Evolutionary conservation across 2,888 invertebrate genomes (phyloP).

Genomic region (Lithodes maja): DNA sequence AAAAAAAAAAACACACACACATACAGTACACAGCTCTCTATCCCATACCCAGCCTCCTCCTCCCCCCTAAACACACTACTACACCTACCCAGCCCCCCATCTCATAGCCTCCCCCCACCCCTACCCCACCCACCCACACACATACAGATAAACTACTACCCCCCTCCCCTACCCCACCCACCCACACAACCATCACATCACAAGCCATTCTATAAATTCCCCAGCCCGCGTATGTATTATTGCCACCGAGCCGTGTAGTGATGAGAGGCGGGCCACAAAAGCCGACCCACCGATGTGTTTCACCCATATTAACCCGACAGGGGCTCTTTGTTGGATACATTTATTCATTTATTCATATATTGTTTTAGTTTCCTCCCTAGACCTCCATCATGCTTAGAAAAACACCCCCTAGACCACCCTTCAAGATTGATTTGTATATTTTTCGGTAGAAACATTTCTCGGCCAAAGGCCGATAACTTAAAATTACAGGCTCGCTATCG

Average conservation of each 20-base stretch:
- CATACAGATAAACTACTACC: neutral
- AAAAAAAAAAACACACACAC: neutral
- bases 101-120: neutral
- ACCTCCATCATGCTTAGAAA: too few relatives aligned
- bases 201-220: conserved; percentile 3
- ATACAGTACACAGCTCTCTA: neutral
- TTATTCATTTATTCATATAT: too few relatives aligned
- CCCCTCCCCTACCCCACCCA: too few relatives aligned
- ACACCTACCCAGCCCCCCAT: neutral
- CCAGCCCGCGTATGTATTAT: conserved; percentile 14
- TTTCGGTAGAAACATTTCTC: too few relatives aligned
- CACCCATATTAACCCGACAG: conserved; percentile 9
- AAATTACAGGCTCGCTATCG: too few relatives aligned
- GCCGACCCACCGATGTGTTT: conserved; percentile 13
- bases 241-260: conserved; percentile 4
- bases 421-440: too few relatives aligned
- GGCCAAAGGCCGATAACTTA: too few relatives aligned
- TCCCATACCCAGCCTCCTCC: neutral
- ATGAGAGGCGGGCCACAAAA: neutral
- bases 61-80: neutral
- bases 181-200: too few relatives aligned
- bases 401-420: too few relatives aligned
- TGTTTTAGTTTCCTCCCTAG: too few relatives aligned
- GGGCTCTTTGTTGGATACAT: neutral
- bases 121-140: neutral